These are phyloP conservation scores for Crocodylus rhombifer DNA, from an alignment of 2,797 vertebrate species.

Conservation along the genomic window DNA sequence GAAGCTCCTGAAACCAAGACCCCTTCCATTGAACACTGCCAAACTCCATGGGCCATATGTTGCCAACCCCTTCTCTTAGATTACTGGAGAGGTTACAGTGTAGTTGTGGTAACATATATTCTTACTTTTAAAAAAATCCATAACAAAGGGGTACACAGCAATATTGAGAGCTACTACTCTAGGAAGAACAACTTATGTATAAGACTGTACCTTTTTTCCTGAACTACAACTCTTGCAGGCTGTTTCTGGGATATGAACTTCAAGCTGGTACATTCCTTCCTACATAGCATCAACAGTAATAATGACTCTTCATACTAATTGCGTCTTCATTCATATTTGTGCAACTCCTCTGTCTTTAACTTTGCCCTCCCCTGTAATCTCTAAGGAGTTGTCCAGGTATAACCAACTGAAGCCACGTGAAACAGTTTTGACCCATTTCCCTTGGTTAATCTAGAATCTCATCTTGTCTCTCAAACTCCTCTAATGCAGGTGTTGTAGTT, in stretches of 20 bases:
- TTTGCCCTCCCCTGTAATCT: slow-evolving; percentile 30
- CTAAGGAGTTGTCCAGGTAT: slow-evolving; percentile 15
- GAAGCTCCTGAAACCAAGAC: no score
- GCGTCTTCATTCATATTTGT: background rate
- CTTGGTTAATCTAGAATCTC: slow-evolving; percentile 16
- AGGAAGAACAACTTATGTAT: slow-evolving; percentile 27
- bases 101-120: no score
- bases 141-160: no score
- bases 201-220: background rate
- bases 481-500: slow-evolving; percentile 6
- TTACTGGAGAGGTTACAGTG: no score
- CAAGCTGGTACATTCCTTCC: background rate
- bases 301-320: background rate
- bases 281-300: slow-evolving; percentile 10
- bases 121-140: no score
- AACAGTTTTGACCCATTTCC: slow-evolving; percentile 43
- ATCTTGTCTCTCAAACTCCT: slow-evolving; percentile 12
- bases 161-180: background rate
- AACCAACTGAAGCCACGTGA: slow-evolving; percentile 33
- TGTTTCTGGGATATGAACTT: background rate
- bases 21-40: no score
- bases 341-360: slow-evolving; percentile 31
- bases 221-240: slow-evolving; percentile 1
- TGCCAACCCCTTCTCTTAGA: no score
- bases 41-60: no score